These are phyloP conservation scores for Tipula lateralis DNA, from an alignment of 2,888 invertebrate species.

Conservation along the genomic window DNA sequence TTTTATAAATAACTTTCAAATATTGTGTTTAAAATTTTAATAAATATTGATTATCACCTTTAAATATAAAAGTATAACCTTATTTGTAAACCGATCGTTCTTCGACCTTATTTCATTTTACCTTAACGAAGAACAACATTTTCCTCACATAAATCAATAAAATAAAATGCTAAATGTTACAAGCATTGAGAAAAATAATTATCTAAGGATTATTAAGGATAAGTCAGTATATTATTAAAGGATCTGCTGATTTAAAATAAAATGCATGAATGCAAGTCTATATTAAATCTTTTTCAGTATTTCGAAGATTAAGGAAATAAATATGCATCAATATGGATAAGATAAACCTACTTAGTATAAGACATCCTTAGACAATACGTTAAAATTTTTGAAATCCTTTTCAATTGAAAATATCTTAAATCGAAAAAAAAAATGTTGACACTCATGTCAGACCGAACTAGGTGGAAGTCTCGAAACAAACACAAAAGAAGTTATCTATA, in stretches of 20 bases:
- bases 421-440: not conserved
- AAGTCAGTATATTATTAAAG: not conserved
- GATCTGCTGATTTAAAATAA: not conserved
- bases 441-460: not conserved
- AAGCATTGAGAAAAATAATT: not conserved
- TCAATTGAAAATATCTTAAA: not conserved
- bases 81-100: no score
- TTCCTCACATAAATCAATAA: not conserved
- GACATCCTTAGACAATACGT: not conserved
- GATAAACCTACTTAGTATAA: not conserved
- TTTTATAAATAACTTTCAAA: no score
- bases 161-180: not conserved
- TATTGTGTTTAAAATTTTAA: no score
- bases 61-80: no score
- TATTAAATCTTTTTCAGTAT: not conserved
- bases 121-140: no score
- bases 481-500: conserved; percentile 11
- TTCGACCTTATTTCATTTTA: no score
- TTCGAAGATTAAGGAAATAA: no score
- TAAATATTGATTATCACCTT: no score
- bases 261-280: not conserved
- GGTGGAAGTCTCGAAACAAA: not conserved
- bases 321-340: not conserved
- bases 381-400: not conserved
- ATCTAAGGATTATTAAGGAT: not conserved